Conservation (phyloP, 2,888 invertebrate species). For the Amiota mariae region DNA sequence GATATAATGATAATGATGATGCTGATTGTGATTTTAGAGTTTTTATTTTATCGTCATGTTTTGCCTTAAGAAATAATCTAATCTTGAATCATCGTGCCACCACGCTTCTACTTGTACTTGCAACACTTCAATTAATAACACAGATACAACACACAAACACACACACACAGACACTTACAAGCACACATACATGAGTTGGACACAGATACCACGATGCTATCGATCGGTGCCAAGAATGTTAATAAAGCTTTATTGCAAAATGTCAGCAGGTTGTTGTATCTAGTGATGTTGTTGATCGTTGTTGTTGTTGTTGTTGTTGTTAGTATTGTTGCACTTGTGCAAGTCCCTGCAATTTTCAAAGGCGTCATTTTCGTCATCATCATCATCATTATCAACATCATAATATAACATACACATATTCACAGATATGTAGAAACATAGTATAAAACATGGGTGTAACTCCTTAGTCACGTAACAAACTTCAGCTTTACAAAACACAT, state of each 20-base stretch:
- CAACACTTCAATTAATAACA: conserved; percentile 7
- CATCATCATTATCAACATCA: conserved; percentile 13
- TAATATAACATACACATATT: too few relatives aligned
- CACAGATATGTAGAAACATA: too few relatives aligned
- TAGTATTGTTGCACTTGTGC: neutral
- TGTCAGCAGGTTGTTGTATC: conserved; percentile 31
- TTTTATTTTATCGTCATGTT: too few relatives aligned
- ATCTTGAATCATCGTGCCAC: neutral
- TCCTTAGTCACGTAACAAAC: too few relatives aligned
- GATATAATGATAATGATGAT: too few relatives aligned
- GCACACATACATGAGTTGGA: neutral
- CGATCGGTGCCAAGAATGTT: conserved; percentile 19
- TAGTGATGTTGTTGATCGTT: neutral
- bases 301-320: neutral
- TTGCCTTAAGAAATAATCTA: too few relatives aligned
- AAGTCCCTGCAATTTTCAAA: conserved; percentile 9
- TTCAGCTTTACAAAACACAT: too few relatives aligned
- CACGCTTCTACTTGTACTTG: conserved; percentile 1
- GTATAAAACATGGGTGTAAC: too few relatives aligned
- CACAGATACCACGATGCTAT: neutral
- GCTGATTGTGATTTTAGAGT: too few relatives aligned
- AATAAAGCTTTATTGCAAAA: conserved; percentile 37
- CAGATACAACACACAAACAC: neutral
- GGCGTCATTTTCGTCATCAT: conserved; percentile 5
- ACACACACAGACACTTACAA: neutral